Evolutionary conservation across 1,140 invertebrate genomes (phyloP), one percentile per base, ranked within the genome.

Genomic region (Hesperophylax magnus): DNA sequence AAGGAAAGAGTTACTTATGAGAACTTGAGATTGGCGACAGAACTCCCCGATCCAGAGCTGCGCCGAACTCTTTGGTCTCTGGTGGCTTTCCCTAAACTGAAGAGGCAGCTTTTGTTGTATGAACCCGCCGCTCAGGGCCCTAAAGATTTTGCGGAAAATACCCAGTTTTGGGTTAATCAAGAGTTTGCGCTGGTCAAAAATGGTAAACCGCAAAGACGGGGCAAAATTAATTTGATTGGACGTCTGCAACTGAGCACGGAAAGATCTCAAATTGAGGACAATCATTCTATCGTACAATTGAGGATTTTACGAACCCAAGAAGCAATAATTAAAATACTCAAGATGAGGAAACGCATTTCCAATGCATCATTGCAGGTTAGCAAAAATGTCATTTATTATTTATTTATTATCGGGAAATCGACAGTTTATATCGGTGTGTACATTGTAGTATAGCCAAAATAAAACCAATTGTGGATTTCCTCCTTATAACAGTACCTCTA

Each of bases 251-350:
- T 99, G 47, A 98, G 96, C 84, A 99, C 98, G 6, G 98, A 99
- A 89, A 93, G 97, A 79, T 97, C 96, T 82, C 97, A 98, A 89
- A 95, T 99, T 86, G 98, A 98, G 89, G 97, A 99, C 88, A 99
- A 99, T 90, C 97, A 99, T 90, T 97, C 97, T 58, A 99, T 99
- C 86, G 96, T 98, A 84, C 97, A 98, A 88, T 91, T 99, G 54
- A 93, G 98, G 87, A 98, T 98, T 87, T 91, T 99, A 81, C 92
- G 98, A 86, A 93, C 92, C 34, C 93, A 99, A 93, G 98, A 99
- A 90, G 98, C 97, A n/a, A 98, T 99, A 81, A 98, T 99, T 81
- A 99, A 99, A 89, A 99, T 99, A 77, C 92, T 99, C 87, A 99
- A 99, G 89, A 99, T 98, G 97, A 92, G 98, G 76, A 99, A 99